Base-by-base conservation (phyloP, 1,140 invertebrate species). In the Drosophila leontia region DNA sequence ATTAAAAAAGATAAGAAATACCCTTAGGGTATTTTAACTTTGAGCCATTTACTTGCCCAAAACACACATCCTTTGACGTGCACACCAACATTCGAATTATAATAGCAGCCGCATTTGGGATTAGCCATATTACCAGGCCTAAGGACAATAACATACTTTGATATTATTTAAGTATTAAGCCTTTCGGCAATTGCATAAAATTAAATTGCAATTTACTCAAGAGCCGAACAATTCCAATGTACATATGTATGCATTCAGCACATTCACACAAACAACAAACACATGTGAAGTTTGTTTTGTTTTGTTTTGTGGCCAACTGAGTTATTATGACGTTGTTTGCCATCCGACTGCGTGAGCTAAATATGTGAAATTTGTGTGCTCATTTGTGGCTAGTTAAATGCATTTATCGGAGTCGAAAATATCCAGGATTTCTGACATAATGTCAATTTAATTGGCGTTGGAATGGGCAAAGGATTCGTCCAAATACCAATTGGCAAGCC, bases 301-400 rank as follows among this genome's bases (percentile, higher is more conserved):
- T 78, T 86, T 72, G 77, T 72, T 84, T 69, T 84, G 65, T 61
- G 81, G 77, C 62, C 62, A 39, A 53, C 75, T 80, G 67, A 84
- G 79, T 74, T 80, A 85, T 85, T 80, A 62, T 81, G 74, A 65
- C 62, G 58, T 85, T 85, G 77, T 85, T 84, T 84, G 75, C 57
- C 58, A 57, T 56, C 47, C 56, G 56, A 62, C 23, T 79, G 47
- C 32, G 32, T 45, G 39, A 35, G 50, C 45, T 67, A 56, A 56
- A 56, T 81, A 79, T 72, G 67, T 65, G 65, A 61, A 75, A 88
- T 84, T 78, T 87, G 80, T 88, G 72, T 87, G 84, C 71, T 88
- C 64, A 83, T 87, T 87, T 87, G 84, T 80, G 76, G 80, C 59
- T 78, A 88, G 82, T 88, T 83, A 57, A 83, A 88, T 78, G 61